Base-by-base conservation (phyloP, 2,113 vertebrate genomes). In the Steatornis caripensis region DNA sequence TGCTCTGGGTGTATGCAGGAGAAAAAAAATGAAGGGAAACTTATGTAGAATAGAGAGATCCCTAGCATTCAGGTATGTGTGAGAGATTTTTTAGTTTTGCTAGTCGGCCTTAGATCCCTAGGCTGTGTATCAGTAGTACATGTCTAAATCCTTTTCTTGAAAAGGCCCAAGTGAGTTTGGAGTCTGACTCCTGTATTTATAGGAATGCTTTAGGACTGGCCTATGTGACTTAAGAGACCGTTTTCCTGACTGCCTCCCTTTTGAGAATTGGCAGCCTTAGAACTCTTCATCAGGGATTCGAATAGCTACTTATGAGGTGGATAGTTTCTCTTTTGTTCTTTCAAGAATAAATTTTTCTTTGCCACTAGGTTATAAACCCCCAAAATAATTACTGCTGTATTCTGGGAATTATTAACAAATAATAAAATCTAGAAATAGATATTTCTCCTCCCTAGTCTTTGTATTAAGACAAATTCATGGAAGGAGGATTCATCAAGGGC, bases 401-500 rank as follows among this genome's bases (percentile, higher is more conserved):
- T 53, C 45, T 77, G 75, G 58, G 45, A 84, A 72, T 94, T 75
- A 87, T 61, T 70, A 62, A 57, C 23, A 72, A 84, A 68, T 75
- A 74, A 51, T 65, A 53, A 61, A 58, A 51, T 70, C 69, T 78
- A 58, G 60, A 53, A 76, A 77, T 80, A 69, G 36, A 27, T 72
- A 39, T 57, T 83, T 88, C 66, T 90, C 72, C 69, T 93, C 46
- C 64, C 72, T 70, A 11, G 51, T 82, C 74, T 84, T 84, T 91
- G 61, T 64, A 43, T 60, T 45, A 82, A 76, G 71, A 91, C 34
- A 72, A 94, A 55, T 85, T 91, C n/a, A 23, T 87, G 76, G 89
- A 89, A 93, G 91, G 37, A 84, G 60, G 49, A 77, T 84, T 89
- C 53, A 83, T 91, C 24, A 69, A 62, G 36, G 16, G 65, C 36